Percentiles rank a stretch among this genome's conserved stretches.
Conservation (phyloP, 2,888 invertebrate species). For the Catocala sponsa region DNA sequence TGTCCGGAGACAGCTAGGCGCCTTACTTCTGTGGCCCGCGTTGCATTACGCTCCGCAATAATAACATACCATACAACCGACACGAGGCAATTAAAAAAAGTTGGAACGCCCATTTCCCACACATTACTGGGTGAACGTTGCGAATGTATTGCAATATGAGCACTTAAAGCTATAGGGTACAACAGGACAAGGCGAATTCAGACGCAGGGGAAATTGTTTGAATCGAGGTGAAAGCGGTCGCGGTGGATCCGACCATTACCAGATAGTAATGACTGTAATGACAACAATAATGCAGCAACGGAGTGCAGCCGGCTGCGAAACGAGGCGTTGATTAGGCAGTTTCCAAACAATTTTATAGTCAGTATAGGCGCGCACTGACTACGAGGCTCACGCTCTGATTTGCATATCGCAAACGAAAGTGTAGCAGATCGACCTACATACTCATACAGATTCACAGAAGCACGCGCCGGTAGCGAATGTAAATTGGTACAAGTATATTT, state of each 20-base stretch:
- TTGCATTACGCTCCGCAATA: constrained; percentile 79
- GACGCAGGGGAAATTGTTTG: constrained; percentile 65
- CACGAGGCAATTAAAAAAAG: constrained; percentile 78
- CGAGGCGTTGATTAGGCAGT: constrained; percentile 54
- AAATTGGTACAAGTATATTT: constrained; percentile 32
- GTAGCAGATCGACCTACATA: constrained; percentile 74
- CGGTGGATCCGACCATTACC: constrained; percentile 65
- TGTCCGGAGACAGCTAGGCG: constrained; percentile 84
- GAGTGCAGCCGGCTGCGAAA: constrained; percentile 62
- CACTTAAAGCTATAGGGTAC: constrained; percentile 47
- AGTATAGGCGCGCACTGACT: constrained; percentile 61
- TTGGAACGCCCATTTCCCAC: constrained; percentile 79
- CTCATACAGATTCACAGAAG: constrained; percentile 18
- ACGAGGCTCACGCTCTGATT: constrained; percentile 78
- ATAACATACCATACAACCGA: constrained; percentile 72
- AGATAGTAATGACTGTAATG: constrained; percentile 68
- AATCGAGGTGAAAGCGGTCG: constrained; percentile 74
- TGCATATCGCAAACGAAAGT: constrained; percentile 83
- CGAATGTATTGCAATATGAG: constrained; percentile 60
- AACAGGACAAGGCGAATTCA: constrained; percentile 59
- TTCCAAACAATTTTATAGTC: constrained; percentile 64
- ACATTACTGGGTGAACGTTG: constrained; percentile 72
- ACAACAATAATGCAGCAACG: constrained; percentile 63
- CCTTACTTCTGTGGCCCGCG: constrained; percentile 79
- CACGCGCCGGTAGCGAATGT: constrained; percentile 33